Base-by-base conservation (phyloP, 2,797 vertebrate genomes). In the Siniperca obscura region DNA sequence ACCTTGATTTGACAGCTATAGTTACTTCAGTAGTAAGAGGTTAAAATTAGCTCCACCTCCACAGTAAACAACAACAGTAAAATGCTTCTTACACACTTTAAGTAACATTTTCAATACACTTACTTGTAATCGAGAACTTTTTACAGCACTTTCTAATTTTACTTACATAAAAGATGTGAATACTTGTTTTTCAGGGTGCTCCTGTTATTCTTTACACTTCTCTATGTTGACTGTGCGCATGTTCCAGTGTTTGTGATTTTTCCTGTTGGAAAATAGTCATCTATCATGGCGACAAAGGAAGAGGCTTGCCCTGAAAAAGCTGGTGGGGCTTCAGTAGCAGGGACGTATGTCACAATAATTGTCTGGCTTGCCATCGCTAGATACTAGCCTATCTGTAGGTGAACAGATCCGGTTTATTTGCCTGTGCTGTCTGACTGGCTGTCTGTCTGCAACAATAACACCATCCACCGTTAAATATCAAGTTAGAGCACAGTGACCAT, bases 121-220 rank as follows among this genome's bases (percentile, higher is more conserved):
- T 27, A 48, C 22, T 73, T 27, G 17, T 25, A 36, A 55, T 36
- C 3, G 0, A 16, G 0, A 7, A 62, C 38, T 52, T 77, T 66
- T 69, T 21, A 34, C 14, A 34, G 38, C 46, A 7, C 1, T 34
- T 40, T 78, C 3, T 22, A 4, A 10, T 55, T 30, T 30, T 30
- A 30, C 30, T 30, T 30, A 30, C 30, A 30, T 30, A 30, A 30
- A 30, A 8, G 1, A 12, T 19, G 19, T 11, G 12, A 38, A 8
- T 10, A 8, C n/a, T 22, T 46, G 25, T 56, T 60, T 59, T 55
- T 25, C 21, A n/a, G 21, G 22, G 3, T 65, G 48, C 50, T 69
- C 68, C 52, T 69, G 70, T 67, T 77, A 11, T 70, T 84, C 50
- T 82, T 75, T 70, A 66, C 56, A 68, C 19, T 27, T 27, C 42